phyloP scores from a whole-genome alignment of 2,797 vertebrate species.

The Cottoperca gobio region DNA sequence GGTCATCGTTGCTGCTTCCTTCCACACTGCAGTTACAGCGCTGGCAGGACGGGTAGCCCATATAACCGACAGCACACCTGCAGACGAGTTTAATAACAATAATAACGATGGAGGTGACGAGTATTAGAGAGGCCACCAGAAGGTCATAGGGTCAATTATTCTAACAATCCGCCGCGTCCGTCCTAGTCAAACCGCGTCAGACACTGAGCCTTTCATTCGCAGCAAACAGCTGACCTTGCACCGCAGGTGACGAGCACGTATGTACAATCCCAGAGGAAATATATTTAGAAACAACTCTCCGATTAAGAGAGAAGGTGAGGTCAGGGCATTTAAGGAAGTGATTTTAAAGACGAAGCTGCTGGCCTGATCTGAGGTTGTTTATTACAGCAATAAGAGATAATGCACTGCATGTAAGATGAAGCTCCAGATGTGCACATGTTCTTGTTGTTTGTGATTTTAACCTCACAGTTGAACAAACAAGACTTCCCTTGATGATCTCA shows the following conservation, averaged over 20 bases:
- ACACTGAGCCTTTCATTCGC: constrained; percentile 6
- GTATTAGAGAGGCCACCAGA: constrained; percentile 4
- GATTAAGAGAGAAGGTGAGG: constrained; percentile 25
- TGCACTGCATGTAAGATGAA: background rate
- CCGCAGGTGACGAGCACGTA: background rate
- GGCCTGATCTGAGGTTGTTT: constrained; percentile 8
- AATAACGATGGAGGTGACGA: constrained; percentile 42
- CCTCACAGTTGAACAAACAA: background rate
- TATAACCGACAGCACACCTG: constrained; percentile 91
- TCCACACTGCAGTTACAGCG: constrained; percentile 90
- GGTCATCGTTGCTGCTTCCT: constrained; percentile 93
- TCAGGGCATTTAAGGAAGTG: constrained; percentile 29
- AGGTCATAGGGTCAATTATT: constrained; percentile 23
- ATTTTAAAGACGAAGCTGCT: constrained; percentile 18
- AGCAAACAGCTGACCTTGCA: constrained; percentile 19
- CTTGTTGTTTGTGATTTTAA: constrained; percentile 17
- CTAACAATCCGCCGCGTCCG: background rate
- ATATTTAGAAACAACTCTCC: constrained; percentile 12
- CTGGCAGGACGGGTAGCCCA: constrained; percentile 89
- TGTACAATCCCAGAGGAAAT: constrained; percentile 28
- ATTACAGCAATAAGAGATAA: constrained; percentile 15
- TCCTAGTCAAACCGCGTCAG: background rate
- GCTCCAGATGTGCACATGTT: no score
- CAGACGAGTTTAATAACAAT: constrained; percentile 55
- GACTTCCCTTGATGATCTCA: background rate